Conservation (phyloP, 2,888 invertebrate genomes). For the Reticulitermes lucifugus region DNA sequence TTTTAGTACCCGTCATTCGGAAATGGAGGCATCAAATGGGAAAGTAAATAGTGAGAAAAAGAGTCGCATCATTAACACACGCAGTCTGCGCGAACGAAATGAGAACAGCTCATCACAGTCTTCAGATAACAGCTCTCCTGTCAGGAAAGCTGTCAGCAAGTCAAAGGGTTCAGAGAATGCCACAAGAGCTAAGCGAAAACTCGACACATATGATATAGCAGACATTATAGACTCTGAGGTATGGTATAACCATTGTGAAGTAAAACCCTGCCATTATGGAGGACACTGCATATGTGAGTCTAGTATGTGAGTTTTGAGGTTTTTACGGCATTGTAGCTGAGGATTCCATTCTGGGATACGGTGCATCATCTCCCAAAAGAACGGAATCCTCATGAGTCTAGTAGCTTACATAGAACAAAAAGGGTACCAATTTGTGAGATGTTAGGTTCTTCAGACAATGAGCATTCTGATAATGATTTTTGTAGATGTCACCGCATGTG, state of each 20-base stretch:
- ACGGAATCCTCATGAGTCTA: too few species aligned
- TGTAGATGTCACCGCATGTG: too few species aligned
- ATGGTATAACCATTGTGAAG: not conserved
- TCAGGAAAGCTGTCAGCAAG: not conserved
- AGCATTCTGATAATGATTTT: too few species aligned
- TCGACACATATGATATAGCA: not conserved
- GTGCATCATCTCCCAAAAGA: too few species aligned
- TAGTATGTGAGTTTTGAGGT: too few species aligned
- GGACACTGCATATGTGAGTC: too few species aligned
- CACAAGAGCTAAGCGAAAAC: constrained; percentile 5
- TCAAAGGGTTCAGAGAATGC: constrained; percentile 2
- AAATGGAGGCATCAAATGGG: not conserved
- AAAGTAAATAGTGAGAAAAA: not conserved
- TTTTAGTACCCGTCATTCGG: not conserved
- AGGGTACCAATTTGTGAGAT: too few species aligned
- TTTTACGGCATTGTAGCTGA: too few species aligned
- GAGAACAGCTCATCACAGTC: not conserved
- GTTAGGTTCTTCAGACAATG: too few species aligned
- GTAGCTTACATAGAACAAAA: too few species aligned
- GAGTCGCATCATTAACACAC: not conserved
- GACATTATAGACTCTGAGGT: constrained; percentile 20
- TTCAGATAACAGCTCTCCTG: not conserved
- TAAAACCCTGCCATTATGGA: too few species aligned
- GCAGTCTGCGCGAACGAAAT: not conserved
- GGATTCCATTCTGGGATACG: too few species aligned